Evolutionary conservation across 2,797 vertebrate species (phyloP).

Genomic region (Catostomus latipinnis): DNA sequence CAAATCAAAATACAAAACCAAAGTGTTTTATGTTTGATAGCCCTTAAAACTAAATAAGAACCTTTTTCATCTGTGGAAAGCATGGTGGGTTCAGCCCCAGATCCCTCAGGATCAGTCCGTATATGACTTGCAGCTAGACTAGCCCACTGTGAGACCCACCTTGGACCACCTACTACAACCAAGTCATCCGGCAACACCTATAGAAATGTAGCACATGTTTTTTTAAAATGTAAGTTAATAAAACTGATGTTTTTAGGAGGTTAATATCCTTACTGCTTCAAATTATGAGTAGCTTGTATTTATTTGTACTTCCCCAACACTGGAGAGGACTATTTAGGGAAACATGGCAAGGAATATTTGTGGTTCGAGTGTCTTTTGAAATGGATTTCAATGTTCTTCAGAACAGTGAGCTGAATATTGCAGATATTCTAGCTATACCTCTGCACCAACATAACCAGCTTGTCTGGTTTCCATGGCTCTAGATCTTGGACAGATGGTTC

Average conservation of each 20-base stretch:
- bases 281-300: no score
- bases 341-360: no score
- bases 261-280: no score
- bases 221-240: no score
- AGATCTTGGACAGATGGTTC: slow-evolving; percentile 82
- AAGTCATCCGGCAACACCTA: slow-evolving; percentile 81
- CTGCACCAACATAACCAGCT: slow-evolving; percentile 82
- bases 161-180: slow-evolving; percentile 83
- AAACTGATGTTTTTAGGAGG: no score
- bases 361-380: no score
- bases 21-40: background rate
- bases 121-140: slow-evolving; percentile 94
- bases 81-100: slow-evolving; percentile 79
- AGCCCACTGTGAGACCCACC: slow-evolving; percentile 97
- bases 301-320: no score
- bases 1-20: background rate
- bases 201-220: no score
- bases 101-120: slow-evolving; percentile 88
- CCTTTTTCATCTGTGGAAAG: slow-evolving; percentile 84
- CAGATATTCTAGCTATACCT: slow-evolving; percentile 75
- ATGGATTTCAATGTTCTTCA: background rate
- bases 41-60: slow-evolving; percentile 55
- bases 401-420: background rate
- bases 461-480: slow-evolving; percentile 84
- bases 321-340: no score